Evolutionary conservation across 37 sponge, comb jelly and placozoan genomes (phyloP), one percentile per base, ranked within the genome.

Genomic region (Aplysina aerophoba): DNA sequence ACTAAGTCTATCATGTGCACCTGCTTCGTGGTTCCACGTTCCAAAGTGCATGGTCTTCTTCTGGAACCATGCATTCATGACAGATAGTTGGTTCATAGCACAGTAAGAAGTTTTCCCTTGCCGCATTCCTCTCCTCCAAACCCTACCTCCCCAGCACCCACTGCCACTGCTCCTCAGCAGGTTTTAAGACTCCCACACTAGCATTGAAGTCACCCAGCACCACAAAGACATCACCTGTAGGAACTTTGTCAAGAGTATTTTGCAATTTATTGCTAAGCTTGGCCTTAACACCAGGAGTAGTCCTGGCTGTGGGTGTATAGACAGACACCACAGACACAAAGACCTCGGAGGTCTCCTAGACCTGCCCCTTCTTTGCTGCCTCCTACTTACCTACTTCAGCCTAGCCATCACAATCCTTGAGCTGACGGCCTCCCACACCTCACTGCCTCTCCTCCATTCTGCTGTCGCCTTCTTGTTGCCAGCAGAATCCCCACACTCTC

Each of bases 251-350:
- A 22, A 86, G 28, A 4, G n/a, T 62, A 13, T 78, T 66, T 79
- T 79, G 80, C 5, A 86, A 50, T 1, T 80, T 81, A 55, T 62
- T 24, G 35, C 16, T 4, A 44, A 80, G 79, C 87, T 57, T 55
- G 8, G 8, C 27, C 71, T 24, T 61, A 28, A 61, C 63, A 12
- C 75, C 50, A 44, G 75, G 25, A 58, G 83, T 82, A 27, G 83
- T 74, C 58, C 56, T 81, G 16, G 69, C 81, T 39, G 87, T 87
- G 41, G 88, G 88, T 15, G 82, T 83, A 87, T 87, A 87, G 8
- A 22, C 59, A 57, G 17, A 20, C 59, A 57, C 59, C 17, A 57
- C 17, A 15, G 59, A 20, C 59, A 57, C 17, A 20, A 57, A 57
- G 15, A 57, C 17, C 15, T 57, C 59, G 17, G 17, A 57, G 15